Conservation (phyloP, 2,888 invertebrate genomes). For the Bellardia pandia region DNA sequence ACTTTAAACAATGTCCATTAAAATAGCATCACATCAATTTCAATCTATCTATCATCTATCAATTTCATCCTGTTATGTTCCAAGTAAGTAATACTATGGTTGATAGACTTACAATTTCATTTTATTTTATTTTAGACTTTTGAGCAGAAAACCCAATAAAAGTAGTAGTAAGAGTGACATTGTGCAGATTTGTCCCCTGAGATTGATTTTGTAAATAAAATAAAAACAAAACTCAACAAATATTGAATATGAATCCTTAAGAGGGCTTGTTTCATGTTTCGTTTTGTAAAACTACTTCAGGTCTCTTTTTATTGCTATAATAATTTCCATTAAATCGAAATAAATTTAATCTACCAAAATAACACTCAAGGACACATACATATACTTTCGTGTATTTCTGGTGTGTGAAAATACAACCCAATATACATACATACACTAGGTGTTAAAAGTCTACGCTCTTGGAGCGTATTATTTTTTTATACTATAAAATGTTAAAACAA, state of each 20-base stretch:
- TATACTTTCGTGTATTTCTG: not conserved
- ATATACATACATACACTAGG: not conserved
- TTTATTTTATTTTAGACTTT: constrained; percentile 31
- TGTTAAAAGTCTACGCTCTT: no score
- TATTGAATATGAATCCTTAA: constrained; percentile 33
- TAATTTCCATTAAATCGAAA: constrained; percentile 61
- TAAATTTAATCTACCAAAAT: constrained; percentile 48
- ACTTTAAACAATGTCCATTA: constrained; percentile 47
- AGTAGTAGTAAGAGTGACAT: constrained; percentile 22
- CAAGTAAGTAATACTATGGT: constrained; percentile 58
- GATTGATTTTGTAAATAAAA: constrained; percentile 34
- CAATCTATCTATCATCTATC: no score
- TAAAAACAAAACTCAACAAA: constrained; percentile 16
- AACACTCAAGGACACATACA: constrained; percentile 15
- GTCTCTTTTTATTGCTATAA: constrained; percentile 28
- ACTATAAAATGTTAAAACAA: no score
- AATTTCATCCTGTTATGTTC: constrained; percentile 54
- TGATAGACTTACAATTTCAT: constrained; percentile 45
- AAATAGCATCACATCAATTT: constrained; percentile 62
- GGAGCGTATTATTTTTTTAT: no score
- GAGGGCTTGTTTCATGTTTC: constrained; percentile 35
- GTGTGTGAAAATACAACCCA: constrained; percentile 5
- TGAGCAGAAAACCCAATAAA: constrained; percentile 35
- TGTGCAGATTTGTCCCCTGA: constrained; percentile 66
- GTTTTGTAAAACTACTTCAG: constrained; percentile 49